Base-by-base conservation (phyloP, 35 echinoderm and acorn worm species). In the Chiridota heheva region DNA sequence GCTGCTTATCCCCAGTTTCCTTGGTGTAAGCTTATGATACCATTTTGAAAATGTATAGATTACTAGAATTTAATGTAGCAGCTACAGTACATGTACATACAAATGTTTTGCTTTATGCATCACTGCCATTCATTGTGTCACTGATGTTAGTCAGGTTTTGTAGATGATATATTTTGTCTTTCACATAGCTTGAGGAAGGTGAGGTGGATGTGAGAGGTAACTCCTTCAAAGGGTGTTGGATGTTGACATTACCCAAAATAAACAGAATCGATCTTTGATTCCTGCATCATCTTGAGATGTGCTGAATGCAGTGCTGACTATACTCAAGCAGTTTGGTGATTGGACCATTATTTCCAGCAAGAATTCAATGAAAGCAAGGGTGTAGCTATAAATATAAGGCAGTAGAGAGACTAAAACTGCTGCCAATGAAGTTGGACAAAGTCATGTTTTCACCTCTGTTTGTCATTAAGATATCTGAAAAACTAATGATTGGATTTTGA, bases 191-290 rank as follows among this genome's bases (percentile, higher is more conserved):
- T 28, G 87, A 90, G 70, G 16, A 63, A 27, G 87, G 87, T 40
- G 87, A 90, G 62, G 56, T 90, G 10, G 87, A 90, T 64, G 68
- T 90, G 26, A 48, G 87, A 16, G 40, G 26, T 42, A 84, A 69
- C 40, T 90, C 87, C 17, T 90, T 90, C 81, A 90, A 83, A 58
- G 87, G 87, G 18, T 90, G 87, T 38, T 90, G 87, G 87, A 43
- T 84, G 58, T 40, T 65, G 38, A 63, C 37, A 22, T 42, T 72
- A 34, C 59, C 67, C 3, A 32, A 58, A 17, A 42, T 43, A 16
- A 67, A 51, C 73, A 78, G 44, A 63, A 36, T 68, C 4, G 15
- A 65, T 39, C 42, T 67, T 5, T 87, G 73, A 47, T n/a, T n/a
- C n/a, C n/a, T n/a, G n/a, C n/a, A n/a, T n/a, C n/a, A n/a, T n/a